Evolutionary conservation across 2,797 vertebrate genomes (phyloP), one percentile per base, ranked within the genome.

Genomic region (Alfaro cultratus): DNA sequence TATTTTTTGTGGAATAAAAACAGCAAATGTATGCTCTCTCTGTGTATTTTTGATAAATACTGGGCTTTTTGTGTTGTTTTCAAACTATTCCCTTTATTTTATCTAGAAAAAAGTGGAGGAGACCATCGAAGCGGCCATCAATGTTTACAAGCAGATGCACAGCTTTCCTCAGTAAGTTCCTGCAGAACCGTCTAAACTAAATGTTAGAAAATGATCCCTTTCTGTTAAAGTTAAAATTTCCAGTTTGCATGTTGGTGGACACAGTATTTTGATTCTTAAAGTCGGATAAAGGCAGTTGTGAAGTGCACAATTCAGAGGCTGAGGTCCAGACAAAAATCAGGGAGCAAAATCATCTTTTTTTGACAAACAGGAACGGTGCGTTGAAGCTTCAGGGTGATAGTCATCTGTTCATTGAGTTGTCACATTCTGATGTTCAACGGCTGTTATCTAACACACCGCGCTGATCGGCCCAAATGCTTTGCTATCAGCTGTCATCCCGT

Each of bases 51-150:
- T 23, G 31, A 3, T 23, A 26, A 68, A 67, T 4, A 18, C 62
- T 23, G 18, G 26, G 12, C 26, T 45, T 71, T 43, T n/a, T 51
- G n/a, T 55, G 26, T 51, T 26, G 4, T 8, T 64, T 79, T 82
- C 36, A 75, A 26, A 21, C 43, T 34, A 11, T 39, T 23, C 10
- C 83, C 15, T 73, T 77, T 78, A 34, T 78, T 91, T 72, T 73
- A 82, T 75, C 57, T 75, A 99, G 98, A 96, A 94, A 95, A 98
- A 96, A 92, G 98, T 99, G 80, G 98, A 99, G 86, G 90, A 87
- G 79, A 96, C 93, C 53, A 97, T 99, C 79, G 96, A 97, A 88
- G 97, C 98, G 78, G 96, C 97, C 86, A 95, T 97, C 83, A 95
- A 80, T 9, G 92, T 96, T 92, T 98, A 95, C 95, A 96, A 96